phyloP scores from a whole-genome alignment of 2,797 vertebrate species.

The Picus viridis region DNA sequence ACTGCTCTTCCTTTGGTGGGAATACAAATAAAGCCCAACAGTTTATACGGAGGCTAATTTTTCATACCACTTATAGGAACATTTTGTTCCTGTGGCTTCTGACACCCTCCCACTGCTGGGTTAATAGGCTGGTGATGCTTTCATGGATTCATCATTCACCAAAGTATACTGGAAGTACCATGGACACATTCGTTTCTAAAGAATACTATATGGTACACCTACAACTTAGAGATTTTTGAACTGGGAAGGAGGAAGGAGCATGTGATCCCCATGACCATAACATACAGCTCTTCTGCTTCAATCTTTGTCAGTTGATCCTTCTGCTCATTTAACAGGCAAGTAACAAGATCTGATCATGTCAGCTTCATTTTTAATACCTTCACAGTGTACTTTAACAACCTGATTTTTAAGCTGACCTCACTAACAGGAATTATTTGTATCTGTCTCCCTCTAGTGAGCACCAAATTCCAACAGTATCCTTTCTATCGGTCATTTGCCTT shows the following conservation, averaged over 20 bases:
- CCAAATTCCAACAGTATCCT: slow-evolving; percentile 21
- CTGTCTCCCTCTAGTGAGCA: slow-evolving; percentile 85
- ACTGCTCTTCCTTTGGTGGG: neutral
- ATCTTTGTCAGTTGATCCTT: slow-evolving; percentile 7
- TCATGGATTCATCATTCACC: neutral
- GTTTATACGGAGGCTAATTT: neutral
- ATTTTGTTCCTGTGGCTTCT: neutral
- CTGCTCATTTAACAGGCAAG: neutral
- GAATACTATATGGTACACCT: neutral
- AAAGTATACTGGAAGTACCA: neutral
- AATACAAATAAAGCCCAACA: neutral
- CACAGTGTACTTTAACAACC: neutral
- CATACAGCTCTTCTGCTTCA: neutral
- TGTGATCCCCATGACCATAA: neutral
- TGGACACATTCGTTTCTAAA: neutral
- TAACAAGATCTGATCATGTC: neutral
- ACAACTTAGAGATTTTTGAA: neutral
- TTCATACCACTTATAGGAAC: neutral
- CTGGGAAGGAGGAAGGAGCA: neutral
- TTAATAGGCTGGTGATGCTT: neutral
- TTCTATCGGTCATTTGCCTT: neutral
- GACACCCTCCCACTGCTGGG: neutral
- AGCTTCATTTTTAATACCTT: slow-evolving; percentile 40
- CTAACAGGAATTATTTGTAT: slow-evolving; percentile 76
- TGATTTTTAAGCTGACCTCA: slow-evolving; percentile 60